phyloP scores from a whole-genome alignment of 2,113 vertebrate genomes.

The Daubentonia madagascariensis region DNA sequence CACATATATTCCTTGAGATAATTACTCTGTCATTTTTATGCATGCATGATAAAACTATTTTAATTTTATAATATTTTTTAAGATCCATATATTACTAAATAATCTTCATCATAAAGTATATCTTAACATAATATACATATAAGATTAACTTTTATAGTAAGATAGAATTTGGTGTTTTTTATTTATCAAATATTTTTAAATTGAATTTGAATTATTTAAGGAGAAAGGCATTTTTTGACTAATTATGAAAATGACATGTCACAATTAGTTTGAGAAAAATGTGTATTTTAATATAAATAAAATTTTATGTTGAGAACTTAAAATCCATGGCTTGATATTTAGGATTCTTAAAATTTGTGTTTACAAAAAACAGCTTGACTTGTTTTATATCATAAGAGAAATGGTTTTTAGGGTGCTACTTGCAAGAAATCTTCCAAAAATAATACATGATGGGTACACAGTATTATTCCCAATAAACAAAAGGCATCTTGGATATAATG shows the following conservation, averaged over 20 bases:
- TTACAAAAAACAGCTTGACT: not conserved
- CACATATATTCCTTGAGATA: not conserved
- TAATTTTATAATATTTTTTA: conserved; percentile 43
- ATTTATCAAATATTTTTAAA: not conserved
- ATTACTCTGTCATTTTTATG: conserved; percentile 1
- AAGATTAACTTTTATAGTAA: not conserved
- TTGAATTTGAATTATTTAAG: not conserved
- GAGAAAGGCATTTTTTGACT: not conserved
- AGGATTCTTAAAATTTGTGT: not conserved
- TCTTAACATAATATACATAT: not conserved
- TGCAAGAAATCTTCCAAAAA: not conserved
- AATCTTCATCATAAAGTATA: not conserved
- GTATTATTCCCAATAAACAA: not conserved
- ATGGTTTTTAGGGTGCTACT: not conserved
- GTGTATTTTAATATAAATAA: not conserved
- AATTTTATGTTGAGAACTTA: conserved; percentile 22
- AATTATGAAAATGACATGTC: not conserved
- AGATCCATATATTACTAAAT: not conserved
- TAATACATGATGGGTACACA: not conserved
- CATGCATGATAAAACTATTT: not conserved
- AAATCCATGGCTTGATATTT: not conserved
- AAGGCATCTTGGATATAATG: not conserved
- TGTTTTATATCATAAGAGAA: conserved; percentile 3
- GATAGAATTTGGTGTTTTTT: conserved; percentile 17
- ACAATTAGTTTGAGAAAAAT: not conserved